Base-by-base conservation (phyloP, 2,113 vertebrate genomes). In the Chauna torquata region DNA sequence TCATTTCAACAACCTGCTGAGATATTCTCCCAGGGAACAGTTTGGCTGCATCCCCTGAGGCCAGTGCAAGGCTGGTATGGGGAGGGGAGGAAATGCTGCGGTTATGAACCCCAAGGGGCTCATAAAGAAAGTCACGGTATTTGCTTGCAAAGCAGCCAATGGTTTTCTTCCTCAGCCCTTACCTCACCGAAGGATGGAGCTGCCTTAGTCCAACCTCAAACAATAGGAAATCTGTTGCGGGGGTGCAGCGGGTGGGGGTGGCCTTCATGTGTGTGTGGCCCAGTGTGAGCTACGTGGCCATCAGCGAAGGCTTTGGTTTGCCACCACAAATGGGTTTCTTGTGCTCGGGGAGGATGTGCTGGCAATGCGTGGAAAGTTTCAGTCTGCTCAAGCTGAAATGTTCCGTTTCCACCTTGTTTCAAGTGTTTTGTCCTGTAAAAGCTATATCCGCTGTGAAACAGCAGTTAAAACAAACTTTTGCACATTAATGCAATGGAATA, bases 41-140 rank as follows among this genome's bases (percentile, higher is more conserved):
- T 68, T 61, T 38, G 59, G 16, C 40, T 87, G 61, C 3, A 0
- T 81, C 76, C 58, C 82, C 20, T 0, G 6, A 42, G 57, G 20
- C 38, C 6, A 2, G 6, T 0, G 0, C 38, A 64, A 57, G 38
- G 50, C 50, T 82, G 50, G 14, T 36, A 16, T 6, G n/a, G 30
- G 28, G 64, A 64, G 3, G 24, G 45, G 38, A 74, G 78, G 88
- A 91, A 91, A 85, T 10, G 32, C 25, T 0, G 0, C 28, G 34
- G 69, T 59, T 85, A 38, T 25, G 50, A 81, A 55, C 38, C 58
- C n/a, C 69, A 54, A 49, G 12, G 27, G 13, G 16, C 16, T 79
- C 32, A 12, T 79, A 65, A 82, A 52, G 40, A 52, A 45, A 65
- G 38, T 70, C 14, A 44, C 0, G 6, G 45, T 42, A 38, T 66